A percentile compares a stretch with the other conserved stretches of the same genome.
phyloP scores from a whole-genome alignment of 2,888 invertebrate species.

The Norana najaformis region DNA sequence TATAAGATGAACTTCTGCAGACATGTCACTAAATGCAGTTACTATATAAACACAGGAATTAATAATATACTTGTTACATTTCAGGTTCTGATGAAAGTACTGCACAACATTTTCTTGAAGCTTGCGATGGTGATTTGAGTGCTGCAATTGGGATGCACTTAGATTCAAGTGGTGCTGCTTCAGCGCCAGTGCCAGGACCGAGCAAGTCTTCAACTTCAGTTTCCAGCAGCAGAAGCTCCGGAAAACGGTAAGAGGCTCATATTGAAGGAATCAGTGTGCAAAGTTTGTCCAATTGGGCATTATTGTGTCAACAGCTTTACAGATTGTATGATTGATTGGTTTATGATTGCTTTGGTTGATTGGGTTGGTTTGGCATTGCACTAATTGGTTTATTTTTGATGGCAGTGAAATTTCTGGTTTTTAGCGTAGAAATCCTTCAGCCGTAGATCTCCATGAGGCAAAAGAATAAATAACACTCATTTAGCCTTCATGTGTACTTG shows the following conservation, averaged over 20 bases:
- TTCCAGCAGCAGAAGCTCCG: conserved; percentile 19
- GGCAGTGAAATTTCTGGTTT: not conserved
- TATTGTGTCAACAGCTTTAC: not conserved
- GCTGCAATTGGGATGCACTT: conserved; percentile 66
- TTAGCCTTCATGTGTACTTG: too few relatives aligned
- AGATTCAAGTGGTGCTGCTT: conserved; percentile 49
- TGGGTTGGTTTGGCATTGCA: not conserved
- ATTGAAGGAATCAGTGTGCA: not conserved
- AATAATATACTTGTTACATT: not conserved
- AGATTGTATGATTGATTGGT: not conserved
- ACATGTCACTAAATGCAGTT: too few relatives aligned
- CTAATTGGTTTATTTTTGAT: not conserved
- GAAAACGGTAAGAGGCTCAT: conserved; percentile 1
- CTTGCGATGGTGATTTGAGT: conserved; percentile 64
- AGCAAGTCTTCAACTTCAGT: not conserved
- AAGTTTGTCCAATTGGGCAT: not conserved
- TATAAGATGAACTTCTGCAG: too few relatives aligned
- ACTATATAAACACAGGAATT: not conserved
- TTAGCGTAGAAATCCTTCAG: not conserved
- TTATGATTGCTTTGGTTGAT: not conserved
- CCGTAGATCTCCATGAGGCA: not conserved
- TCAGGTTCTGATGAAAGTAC: not conserved
- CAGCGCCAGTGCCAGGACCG: not conserved
- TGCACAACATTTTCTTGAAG: conserved; percentile 61
- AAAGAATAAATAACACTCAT: too few relatives aligned